A percentile compares a stretch with the other conserved stretches of the same genome.
Evolutionary conservation across 2,797 vertebrate species (phyloP).

Genomic region (Scolopax rusticola): DNA sequence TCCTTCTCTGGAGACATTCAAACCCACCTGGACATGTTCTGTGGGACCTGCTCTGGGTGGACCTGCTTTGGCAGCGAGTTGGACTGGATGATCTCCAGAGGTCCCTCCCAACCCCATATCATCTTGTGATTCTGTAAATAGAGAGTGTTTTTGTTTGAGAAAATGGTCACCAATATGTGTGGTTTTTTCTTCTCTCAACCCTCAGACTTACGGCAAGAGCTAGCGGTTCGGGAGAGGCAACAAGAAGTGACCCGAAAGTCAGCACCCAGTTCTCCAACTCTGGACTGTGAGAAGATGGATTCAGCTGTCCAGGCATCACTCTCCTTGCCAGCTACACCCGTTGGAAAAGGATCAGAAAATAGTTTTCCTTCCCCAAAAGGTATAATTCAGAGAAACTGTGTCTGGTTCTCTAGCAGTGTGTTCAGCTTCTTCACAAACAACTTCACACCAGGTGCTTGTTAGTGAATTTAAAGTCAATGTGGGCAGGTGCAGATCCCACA

Average conservation of each 20-base stretch:
- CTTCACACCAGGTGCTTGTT: not conserved
- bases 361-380: conserved; percentile 92
- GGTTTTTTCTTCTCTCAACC: not conserved
- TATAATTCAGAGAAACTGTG: conserved; percentile 1
- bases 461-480: not conserved
- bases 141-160: not conserved
- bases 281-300: conserved; percentile 93
- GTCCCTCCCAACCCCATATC: too few relatives aligned
- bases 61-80: too few relatives aligned
- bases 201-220: conserved; percentile 93
- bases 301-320: conserved; percentile 93
- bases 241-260: conserved; percentile 92
- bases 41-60: too few relatives aligned
- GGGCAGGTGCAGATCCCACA: rapidly evolving
- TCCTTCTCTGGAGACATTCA: too few relatives aligned
- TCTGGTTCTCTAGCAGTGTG: not conserved
- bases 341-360: conserved; percentile 90
- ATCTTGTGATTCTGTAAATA: too few relatives aligned
- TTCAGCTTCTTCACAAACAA: not conserved
- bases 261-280: conserved; percentile 94
- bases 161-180: rapidly evolving
- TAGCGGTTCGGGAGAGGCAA: conserved; percentile 93
- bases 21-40: too few relatives aligned
- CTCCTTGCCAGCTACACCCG: conserved; percentile 95
- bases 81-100: too few relatives aligned